These are phyloP conservation scores for Leuciscus idus DNA, from an alignment of 2,113 vertebrate species.

Conservation along the genomic window DNA sequence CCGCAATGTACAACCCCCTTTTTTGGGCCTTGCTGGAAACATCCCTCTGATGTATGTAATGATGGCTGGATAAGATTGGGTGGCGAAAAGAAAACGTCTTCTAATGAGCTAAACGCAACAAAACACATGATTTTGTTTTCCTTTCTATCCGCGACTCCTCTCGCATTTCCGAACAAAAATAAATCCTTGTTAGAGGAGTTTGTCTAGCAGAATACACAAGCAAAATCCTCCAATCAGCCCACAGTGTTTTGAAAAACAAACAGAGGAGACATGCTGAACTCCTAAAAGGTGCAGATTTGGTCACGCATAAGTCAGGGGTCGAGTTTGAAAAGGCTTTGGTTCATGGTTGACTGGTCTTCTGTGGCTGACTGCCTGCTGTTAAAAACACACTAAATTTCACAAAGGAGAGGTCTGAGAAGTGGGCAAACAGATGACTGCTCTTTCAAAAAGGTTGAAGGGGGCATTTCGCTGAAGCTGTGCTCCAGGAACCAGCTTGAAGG, in stretches of 20 bases:
- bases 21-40: neutral
- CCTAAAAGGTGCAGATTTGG: constrained; percentile 39
- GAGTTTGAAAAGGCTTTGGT: constrained; percentile 31
- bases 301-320: constrained; percentile 23
- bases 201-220: constrained; percentile 32
- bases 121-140: constrained; percentile 4
- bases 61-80: constrained; percentile 11
- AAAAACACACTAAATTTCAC: constrained; percentile 21
- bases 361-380: constrained; percentile 33
- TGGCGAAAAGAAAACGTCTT: neutral
- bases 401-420: constrained; percentile 55
- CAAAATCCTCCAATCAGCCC: constrained; percentile 34
- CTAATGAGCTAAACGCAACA: constrained; percentile 19
- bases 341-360: constrained; percentile 33
- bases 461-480: constrained; percentile 50
- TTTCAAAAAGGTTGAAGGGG: constrained; percentile 48
- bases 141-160: neutral
- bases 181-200: constrained; percentile 35
- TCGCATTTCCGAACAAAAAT: constrained; percentile 31
- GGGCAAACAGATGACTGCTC: constrained; percentile 48
- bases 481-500: constrained; percentile 71
- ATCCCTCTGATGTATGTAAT: constrained; percentile 4
- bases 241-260: constrained; percentile 28
- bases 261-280: constrained; percentile 9
- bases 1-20: neutral